phyloP scores from a whole-genome alignment of 2,888 invertebrate species.

The Idaea straminata region DNA sequence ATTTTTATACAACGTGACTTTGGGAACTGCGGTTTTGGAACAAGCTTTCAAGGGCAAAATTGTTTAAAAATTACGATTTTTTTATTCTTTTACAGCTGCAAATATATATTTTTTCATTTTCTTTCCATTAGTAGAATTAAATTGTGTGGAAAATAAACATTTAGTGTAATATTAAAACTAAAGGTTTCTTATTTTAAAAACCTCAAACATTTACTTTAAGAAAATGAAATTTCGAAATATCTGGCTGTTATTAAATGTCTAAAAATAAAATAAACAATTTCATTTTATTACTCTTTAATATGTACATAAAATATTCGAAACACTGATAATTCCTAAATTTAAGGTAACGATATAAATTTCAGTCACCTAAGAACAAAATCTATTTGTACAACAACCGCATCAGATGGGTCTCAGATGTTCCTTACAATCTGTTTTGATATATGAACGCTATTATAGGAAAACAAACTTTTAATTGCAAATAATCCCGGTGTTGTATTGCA shows the following conservation, averaged over 20 bases:
- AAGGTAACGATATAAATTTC: conserved; percentile 32
- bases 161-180: conserved; percentile 2
- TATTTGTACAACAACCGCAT: conserved; percentile 53
- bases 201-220: conserved; percentile 57
- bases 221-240: conserved; percentile 35
- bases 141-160: no score
- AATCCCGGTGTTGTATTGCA: conserved; percentile 60
- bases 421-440: conserved; percentile 56
- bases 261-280: no score
- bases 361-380: conserved; percentile 44
- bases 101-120: no score
- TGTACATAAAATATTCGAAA: conserved; percentile 11
- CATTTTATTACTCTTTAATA: no score
- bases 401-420: conserved; percentile 61
- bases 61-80: no score
- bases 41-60: conserved; percentile 1
- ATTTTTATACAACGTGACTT: conserved; percentile 64
- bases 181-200: conserved; percentile 52
- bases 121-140: no score
- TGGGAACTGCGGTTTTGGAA: conserved; percentile 32
- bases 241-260: no score
- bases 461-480: conserved; percentile 73
- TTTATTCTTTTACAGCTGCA: no score
- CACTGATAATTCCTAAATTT: conserved; percentile 13
- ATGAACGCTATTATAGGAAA: conserved; percentile 61